Base-by-base conservation (phyloP, 2,888 invertebrate species). In the Limenitis camilla region DNA sequence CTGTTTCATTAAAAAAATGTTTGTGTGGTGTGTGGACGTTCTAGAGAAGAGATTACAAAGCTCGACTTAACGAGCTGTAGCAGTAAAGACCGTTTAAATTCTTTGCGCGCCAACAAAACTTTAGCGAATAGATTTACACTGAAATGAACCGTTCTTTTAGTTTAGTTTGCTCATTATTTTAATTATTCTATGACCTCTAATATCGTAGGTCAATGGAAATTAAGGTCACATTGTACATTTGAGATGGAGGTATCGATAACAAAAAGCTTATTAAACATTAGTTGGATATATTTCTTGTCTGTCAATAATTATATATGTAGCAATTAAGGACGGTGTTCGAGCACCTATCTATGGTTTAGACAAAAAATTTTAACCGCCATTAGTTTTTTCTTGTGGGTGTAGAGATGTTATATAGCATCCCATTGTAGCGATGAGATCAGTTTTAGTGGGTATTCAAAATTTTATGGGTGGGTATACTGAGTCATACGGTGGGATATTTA, bases 51-150 rank as follows among this genome's bases (percentile, higher is more conserved):
- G 30, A 64, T 56, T 62, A 65, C 67, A 68, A 72, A 69, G 66
- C 59, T 59, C 42, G 61, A 62, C 64, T 65, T 73, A 73, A 76
- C 72, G 69, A 74, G 69, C 64, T 62, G 56, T 69, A 67, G 61
- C 64, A 53, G 64, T 65, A 64, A 70, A 67, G 66, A 65, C 62
- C 56, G 57, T 63, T 64, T 68, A 67, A 70, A 68, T 67, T 63
- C 62, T 61, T 49, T 58, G 63, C 60, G 30, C 39, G 33, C 61
- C 63, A 62, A 62, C 67, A 65, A 66, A 72, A 70, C 65, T 71
- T 68, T 62, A 66, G 68, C 69, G 75, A 76, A 76, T 74, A 71
- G 64, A 72, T 73, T 67, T 61, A 58, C 55, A 62, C 61, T 61
- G 64, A 63, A 68, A 67, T 62, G 65, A 61, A 61, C 52, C 56